These are phyloP conservation scores for Diplolepis rosae DNA, from an alignment of 2,888 invertebrate genomes.

Conservation along the genomic window DNA sequence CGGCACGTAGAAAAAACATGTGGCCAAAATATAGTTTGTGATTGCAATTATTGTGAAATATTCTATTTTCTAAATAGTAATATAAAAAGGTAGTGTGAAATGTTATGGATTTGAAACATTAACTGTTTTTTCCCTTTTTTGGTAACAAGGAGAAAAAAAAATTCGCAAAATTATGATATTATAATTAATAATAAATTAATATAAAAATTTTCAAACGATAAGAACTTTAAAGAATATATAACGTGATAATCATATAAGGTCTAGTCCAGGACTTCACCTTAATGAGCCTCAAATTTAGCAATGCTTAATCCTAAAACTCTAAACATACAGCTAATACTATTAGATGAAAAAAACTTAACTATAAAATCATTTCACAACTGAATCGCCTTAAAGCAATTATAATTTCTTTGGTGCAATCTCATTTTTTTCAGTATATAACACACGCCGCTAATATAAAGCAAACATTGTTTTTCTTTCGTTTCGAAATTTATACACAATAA, in stretches of 20 bases:
- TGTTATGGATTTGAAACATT: too few relatives aligned
- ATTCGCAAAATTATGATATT: slow-evolving; percentile 8
- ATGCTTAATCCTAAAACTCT: not conserved
- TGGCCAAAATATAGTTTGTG: slow-evolving; percentile 33
- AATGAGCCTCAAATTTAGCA: not conserved
- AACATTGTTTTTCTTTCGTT: too few relatives aligned
- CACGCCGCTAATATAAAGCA: not conserved
- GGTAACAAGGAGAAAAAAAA: slow-evolving; percentile 8
- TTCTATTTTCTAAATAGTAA: not conserved
- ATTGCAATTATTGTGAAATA: not conserved
- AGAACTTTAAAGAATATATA: not conserved
- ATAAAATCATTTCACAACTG: not conserved
- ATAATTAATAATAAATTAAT: slow-evolving; percentile 14
- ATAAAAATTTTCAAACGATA: slow-evolving; percentile 25
- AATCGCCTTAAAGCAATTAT: not conserved
- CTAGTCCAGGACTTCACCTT: not conserved
- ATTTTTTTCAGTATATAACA: not conserved
- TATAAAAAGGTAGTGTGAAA: too few relatives aligned
- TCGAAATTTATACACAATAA: too few relatives aligned
- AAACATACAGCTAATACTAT: not conserved
- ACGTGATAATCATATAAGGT: not conserved
- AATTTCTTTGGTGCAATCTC: slow-evolving; percentile 5
- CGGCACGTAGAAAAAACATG: slow-evolving; percentile 25
- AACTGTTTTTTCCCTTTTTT: not conserved
- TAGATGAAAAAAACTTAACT: not conserved